Evolutionary conservation across 2,113 vertebrate genomes (phyloP).

Genomic region (Amazona guildingii): DNA sequence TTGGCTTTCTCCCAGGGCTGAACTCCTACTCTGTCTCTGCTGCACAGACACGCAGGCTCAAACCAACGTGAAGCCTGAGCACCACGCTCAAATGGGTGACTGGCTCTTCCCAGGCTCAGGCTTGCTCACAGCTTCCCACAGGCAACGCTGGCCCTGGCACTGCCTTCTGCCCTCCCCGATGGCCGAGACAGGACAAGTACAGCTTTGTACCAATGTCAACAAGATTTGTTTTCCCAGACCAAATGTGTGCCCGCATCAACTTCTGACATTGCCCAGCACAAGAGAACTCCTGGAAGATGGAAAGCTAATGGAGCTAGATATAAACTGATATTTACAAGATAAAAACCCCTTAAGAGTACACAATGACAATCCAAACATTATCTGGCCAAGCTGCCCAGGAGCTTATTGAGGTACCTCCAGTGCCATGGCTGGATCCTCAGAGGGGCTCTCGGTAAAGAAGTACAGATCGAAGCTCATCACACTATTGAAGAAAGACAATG

Average conservation of each 20-base stretch:
- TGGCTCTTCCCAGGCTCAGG: not conserved
- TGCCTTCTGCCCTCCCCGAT: not conserved
- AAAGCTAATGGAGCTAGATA: not conserved
- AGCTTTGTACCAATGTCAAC: not conserved
- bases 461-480: not conserved
- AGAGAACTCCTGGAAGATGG: not conserved
- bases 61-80: not conserved
- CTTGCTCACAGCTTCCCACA: not conserved
- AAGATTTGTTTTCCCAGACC: not conserved
- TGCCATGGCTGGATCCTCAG: not conserved
- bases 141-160: not conserved
- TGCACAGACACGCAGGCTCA: not conserved
- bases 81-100: rapidly evolving
- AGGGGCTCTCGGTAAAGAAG: not conserved
- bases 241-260: rapidly evolving
- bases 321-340: not conserved
- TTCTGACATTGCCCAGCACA: not conserved
- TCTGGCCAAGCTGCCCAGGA: not conserved
- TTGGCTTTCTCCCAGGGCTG: not conserved
- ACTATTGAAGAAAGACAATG: not conserved
- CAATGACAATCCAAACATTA: not conserved
- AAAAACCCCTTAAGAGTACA: not conserved
- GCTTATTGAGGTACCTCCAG: not conserved
- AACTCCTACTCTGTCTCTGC: not conserved
- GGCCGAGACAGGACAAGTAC: not conserved